Conservation (phyloP, 2,888 invertebrate species). For the Standfussiana lucernea region DNA sequence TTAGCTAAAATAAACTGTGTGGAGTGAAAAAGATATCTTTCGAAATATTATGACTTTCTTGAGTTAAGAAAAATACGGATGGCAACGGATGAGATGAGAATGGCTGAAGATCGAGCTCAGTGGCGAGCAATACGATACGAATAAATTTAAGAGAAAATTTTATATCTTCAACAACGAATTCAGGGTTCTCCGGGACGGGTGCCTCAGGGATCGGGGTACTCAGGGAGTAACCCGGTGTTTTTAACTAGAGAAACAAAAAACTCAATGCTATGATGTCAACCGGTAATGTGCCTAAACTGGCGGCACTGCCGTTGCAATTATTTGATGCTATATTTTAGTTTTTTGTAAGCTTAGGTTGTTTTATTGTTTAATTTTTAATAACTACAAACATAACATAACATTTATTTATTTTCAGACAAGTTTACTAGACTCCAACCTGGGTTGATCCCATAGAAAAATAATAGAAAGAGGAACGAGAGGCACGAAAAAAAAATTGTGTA, state of each 20-base stretch:
- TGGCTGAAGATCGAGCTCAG: not conserved
- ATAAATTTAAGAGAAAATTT: not conserved
- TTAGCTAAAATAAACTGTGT: slow-evolving; percentile 29
- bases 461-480: too few species aligned
- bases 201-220: too few species aligned
- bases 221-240: too few species aligned
- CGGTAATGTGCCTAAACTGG: not conserved
- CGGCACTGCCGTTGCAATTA: not conserved
- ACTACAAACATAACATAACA: too few species aligned
- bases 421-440: too few species aligned
- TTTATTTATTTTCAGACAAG: too few species aligned
- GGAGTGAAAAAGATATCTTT: slow-evolving; percentile 14
- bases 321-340: not conserved
- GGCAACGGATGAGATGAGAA: not conserved
- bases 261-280: not conserved
- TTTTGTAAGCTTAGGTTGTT: not conserved
- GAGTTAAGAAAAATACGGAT: not conserved
- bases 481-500: too few species aligned
- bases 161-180: too few species aligned
- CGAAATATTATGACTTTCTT: slow-evolving; percentile 27
- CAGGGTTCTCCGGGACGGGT: too few species aligned
- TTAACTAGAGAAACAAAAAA: not conserved
- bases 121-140: not conserved
- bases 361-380: not conserved
- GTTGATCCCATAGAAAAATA: too few species aligned